A percentile compares a stretch with the other conserved stretches of the same genome.
phyloP scores from a whole-genome alignment of 2,113 vertebrate species.

The Brienomyrus longianalis region DNA sequence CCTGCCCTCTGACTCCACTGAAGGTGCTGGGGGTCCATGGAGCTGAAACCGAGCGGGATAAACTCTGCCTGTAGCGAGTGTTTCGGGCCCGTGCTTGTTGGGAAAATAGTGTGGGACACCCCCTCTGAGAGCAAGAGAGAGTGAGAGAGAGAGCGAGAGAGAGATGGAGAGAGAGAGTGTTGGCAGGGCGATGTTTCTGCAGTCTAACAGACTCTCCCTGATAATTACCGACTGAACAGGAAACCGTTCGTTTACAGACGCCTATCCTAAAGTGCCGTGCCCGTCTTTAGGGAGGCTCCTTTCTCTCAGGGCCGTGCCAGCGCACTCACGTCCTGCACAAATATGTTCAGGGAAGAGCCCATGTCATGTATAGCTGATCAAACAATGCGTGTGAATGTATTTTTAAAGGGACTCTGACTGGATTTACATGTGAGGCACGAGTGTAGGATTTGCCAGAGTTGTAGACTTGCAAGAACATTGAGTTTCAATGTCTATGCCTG shows the following conservation, averaged over 20 bases:
- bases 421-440: conserved; percentile 23
- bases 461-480: not conserved
- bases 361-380: conserved; percentile 30
- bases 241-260: conserved; percentile 25
- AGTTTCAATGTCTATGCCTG: not conserved
- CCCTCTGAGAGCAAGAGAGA: not conserved
- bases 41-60: not conserved
- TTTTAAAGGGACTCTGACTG: conserved; percentile 27
- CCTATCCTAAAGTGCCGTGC: not conserved
- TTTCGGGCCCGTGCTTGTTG: not conserved
- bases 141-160: not conserved
- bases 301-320: conserved; percentile 18
- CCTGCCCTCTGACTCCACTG: not conserved
- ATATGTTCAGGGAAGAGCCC: conserved; percentile 31
- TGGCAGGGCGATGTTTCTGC: not conserved
- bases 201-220: not conserved
- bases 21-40: not conserved
- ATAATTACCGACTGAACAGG: not conserved
- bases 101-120: not conserved
- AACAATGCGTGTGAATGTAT: conserved; percentile 8
- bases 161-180: not conserved
- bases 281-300: not conserved
- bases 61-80: not conserved
- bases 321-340: conserved; percentile 26
- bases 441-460: not conserved